These are phyloP conservation scores for Zaprionus bogoriensis DNA, from an alignment of 2,888 invertebrate genomes.

Conservation along the genomic window DNA sequence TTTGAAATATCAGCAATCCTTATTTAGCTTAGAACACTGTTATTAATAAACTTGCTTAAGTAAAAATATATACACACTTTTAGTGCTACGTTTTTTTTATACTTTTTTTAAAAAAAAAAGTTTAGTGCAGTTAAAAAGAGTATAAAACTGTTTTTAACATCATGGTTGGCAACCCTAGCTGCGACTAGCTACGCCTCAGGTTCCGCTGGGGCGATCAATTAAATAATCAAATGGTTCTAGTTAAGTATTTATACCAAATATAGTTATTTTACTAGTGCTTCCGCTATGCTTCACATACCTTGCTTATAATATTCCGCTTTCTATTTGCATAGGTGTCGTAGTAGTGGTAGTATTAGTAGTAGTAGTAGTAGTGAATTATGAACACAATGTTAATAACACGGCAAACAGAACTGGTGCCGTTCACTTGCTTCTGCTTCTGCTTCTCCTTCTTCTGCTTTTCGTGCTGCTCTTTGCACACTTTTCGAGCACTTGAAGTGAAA, in stretches of 20 bases:
- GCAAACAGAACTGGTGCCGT: constrained; percentile 53
- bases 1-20: too few relatives aligned
- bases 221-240: not conserved
- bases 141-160: too few relatives aligned
- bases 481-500: constrained; percentile 37
- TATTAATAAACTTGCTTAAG: too few relatives aligned
- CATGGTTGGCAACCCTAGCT: constrained; percentile 13
- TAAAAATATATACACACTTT: too few relatives aligned
- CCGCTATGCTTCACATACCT: constrained; percentile 33
- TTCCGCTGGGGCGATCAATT: not conserved
- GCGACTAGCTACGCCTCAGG: not conserved
- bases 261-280: constrained; percentile 42
- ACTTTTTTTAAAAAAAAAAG: too few relatives aligned
- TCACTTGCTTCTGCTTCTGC: constrained; percentile 12
- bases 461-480: constrained; percentile 21
- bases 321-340: constrained; percentile 61
- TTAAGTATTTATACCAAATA: not conserved
- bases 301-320: constrained; percentile 56
- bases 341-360: constrained; percentile 36
- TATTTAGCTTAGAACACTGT: too few relatives aligned
- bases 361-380: constrained; percentile 58
- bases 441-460: constrained; percentile 6
- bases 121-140: too few relatives aligned
- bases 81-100: too few relatives aligned
- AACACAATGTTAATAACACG: constrained; percentile 70